Base-by-base conservation (phyloP, 30 jellyfish, hydroid and myxozoan genomes). In the Chrysaora quinquecirrha region DNA sequence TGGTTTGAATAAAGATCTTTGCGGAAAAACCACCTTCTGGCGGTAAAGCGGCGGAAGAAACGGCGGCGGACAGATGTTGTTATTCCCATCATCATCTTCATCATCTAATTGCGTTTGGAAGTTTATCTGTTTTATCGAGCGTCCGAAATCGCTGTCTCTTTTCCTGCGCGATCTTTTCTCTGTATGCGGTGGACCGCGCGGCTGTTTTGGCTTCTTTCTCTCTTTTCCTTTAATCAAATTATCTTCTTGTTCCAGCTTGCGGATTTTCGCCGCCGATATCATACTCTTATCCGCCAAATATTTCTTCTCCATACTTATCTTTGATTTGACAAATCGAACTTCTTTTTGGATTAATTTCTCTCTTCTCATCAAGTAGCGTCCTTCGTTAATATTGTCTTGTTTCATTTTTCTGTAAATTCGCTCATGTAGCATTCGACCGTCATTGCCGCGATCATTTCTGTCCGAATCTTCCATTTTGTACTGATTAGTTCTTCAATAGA, bases 311-410 rank as follows among this genome's bases (percentile, higher is more conserved):
- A 80, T 80, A 67, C 83, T 80, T 12, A 80, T 80, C 33, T 80
- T 80, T 33, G 90, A 80, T 31, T 80, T 65, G 21, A 80, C 83
- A 24, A 80, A 80, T 69, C 90, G 46, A 3, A 80, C 83, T 27
- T 80, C 90, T 34, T 80, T 80, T 27, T 33, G 90, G 48, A 80
- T 80, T 31, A 80, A 78, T 31, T 80, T 80, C 47, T 80, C 90
- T 9, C 67, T 66, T n/a, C 90, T 66, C 58, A 35, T 47, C 3
- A 80, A 50, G 56, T 71, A 63, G 30, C 67, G 64, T 28, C 66
- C 76, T 35, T 80, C 90, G 76, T 80, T 80, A 76, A 80, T 66
- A 34, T 80, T 80, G 70, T 80, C 90, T 63, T 80, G 90, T 31
- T 49, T 80, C 58, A 80, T 71, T 49, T 80, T 80, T 32, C 90